Evolutionary conservation across 2,888 invertebrate genomes (phyloP), one percentile per base, ranked within the genome.

Genomic region (Timandra comae): DNA sequence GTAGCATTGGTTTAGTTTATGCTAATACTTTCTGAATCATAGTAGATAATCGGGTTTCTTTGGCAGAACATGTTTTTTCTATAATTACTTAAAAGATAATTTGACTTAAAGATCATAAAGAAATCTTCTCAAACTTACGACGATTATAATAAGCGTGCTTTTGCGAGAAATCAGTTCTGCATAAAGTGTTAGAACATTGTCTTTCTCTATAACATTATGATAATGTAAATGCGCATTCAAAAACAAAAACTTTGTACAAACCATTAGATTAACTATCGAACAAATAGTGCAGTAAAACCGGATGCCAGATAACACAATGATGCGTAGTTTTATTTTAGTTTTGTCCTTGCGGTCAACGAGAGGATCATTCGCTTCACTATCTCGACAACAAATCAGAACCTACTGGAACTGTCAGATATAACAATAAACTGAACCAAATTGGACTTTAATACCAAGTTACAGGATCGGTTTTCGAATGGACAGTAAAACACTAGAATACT

Each of bases 291-390:
- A 43, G 46, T 53, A 52, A 54, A 42, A 58, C 50, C 56, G 62
- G 63, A 63, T 59, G 52, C 45, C 41, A 50, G 57, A 67, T 68
- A 73, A 69, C 70, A 60, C 60, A 64, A 60, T 65, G 65, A 61
- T 56, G 43, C 56, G 59, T 69, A 67, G 63, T 76, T 77, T 77
- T 75, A 71, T 77, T 79, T 70, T 64, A 67, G 60, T 62, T 60
- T 56, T 68, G 75, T 78, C 75, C 71, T 75, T 76, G 71, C 60
- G 66, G 63, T 57, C 57, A 56, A 60, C 55, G 65, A 69, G 73
- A 74, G 69, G 66, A 74, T 76, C 78, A 77, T 75, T 75, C 72
- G 66, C 63, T 56, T 56, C 55, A 61, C 66, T 78, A 80, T 80
- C 80, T 62, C 62, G 51, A 52, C 68, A 60, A 75, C 75, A 73